phyloP scores from a whole-genome alignment of 2,113 vertebrate genomes.

The Arenaria interpres region DNA sequence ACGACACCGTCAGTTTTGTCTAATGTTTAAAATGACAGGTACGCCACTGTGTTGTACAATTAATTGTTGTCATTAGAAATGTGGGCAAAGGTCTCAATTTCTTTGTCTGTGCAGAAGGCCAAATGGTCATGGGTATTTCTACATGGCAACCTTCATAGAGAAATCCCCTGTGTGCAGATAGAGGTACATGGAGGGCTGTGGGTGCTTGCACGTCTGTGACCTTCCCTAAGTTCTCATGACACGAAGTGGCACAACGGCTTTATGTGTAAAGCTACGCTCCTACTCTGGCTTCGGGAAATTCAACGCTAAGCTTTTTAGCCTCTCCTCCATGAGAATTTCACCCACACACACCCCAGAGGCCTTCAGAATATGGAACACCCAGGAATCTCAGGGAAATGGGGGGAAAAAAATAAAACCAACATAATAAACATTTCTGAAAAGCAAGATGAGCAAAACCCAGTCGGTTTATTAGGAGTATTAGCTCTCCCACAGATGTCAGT shows the following conservation, averaged over 20 bases:
- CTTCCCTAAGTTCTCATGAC: not conserved
- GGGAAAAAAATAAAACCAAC: not conserved
- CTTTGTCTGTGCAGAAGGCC: not conserved
- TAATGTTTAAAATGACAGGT: not conserved
- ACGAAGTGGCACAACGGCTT: not conserved
- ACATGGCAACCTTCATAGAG: not conserved
- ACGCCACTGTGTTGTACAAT: not conserved
- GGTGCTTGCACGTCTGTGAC: not conserved
- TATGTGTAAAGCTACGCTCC: not conserved
- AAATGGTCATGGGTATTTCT: not conserved
- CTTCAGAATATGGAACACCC: not conserved
- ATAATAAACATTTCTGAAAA: not conserved
- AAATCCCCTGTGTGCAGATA: not conserved
- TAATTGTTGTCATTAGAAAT: not conserved
- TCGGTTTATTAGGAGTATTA: not conserved
- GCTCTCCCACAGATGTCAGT: not conserved
- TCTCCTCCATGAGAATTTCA: not conserved
- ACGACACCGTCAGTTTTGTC: not conserved
- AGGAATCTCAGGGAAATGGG: not conserved
- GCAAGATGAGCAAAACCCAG: not conserved
- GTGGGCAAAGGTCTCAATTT: not conserved
- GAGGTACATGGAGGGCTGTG: not conserved
- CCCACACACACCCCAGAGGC: rapidly evolving
- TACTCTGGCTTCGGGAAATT: not conserved
- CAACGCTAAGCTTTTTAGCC: not conserved